Evolutionary conservation across 2,113 vertebrate species (phyloP), one percentile per base, ranked within the genome.

Genomic region (Lynx canadensis): DNA sequence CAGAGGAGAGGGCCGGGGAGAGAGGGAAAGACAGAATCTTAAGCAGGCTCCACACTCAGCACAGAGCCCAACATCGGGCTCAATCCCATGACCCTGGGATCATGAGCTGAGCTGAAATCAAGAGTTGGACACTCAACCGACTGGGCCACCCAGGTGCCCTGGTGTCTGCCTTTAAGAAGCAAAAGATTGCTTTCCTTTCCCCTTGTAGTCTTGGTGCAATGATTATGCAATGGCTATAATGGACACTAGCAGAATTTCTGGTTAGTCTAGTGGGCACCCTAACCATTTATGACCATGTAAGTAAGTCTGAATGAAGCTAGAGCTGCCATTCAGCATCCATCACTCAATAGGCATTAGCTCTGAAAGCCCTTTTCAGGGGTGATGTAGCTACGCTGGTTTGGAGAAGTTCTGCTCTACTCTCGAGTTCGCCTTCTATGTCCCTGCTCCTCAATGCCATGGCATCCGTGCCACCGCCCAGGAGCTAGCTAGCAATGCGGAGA

Each of bases 381-480:
- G 25, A 6, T 4, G 33, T 11, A 29, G 78, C 29, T n/a, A 0
- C 4, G 0, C 31, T 25, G 7, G 15, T 63, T 31, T 55, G n/a
- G 69, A 50, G 89, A 91, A 65, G 33, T 38, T 63, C 15, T 63
- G 8, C 6, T 2, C 23, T 6, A 7, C 45, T 16, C 33, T 55
- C 21, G 48, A 48, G 36, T 60, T 33, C 36, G 36, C 45, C 55
- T 60, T 73, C 18, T 16, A 8, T 27, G 6, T 12, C 6, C 66
- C 12, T 60, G 50, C 12, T 48, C 45, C 27, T 18, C 29, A 41
- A 0, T 48, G 6, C 36, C 1, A 6, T 19, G 23, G 13, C 82
- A 27, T 16, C n/a, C 3, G 15, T 23, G 3, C 9, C 19, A 25
- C 41, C 69, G 7, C 9, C 8, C 0, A 0, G 52, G 68, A 60